Percentiles rank a stretch among this genome's conserved stretches.
These are phyloP conservation scores for Cetonia aurata DNA, from an alignment of 2,888 invertebrate species.

Conservation along the genomic window DNA sequence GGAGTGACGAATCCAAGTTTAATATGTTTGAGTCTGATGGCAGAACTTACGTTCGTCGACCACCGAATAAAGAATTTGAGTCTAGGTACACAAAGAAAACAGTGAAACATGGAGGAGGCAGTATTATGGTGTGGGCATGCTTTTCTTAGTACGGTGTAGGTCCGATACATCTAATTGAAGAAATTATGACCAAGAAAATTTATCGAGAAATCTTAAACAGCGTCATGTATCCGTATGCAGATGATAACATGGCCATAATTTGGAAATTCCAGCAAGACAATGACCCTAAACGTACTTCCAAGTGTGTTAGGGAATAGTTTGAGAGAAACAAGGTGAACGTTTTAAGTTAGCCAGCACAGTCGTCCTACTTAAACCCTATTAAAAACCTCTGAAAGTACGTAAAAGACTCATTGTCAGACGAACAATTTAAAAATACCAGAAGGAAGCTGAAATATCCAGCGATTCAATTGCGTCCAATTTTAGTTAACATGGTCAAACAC, in stretches of 20 bases:
- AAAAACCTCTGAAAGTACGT: conserved; percentile 3
- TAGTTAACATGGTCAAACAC: too few relatives aligned
- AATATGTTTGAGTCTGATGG: too few relatives aligned
- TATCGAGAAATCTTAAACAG: conserved; percentile 15
- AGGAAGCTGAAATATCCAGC: too few relatives aligned
- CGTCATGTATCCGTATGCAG: conserved; percentile 12
- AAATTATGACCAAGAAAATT: conserved; percentile 10
- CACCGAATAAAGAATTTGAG: too few relatives aligned
- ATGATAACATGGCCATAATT: conserved; percentile 31
- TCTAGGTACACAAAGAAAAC: too few relatives aligned
- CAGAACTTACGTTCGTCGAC: too few relatives aligned
- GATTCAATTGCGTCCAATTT: too few relatives aligned
- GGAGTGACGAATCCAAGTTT: neutral
- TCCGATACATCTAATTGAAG: conserved; percentile 22
- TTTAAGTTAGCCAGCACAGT: too few relatives aligned
- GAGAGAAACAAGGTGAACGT: too few relatives aligned
- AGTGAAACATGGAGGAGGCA: conserved; percentile 20
- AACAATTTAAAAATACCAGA: conserved; percentile 3
- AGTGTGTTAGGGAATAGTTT: conserved; percentile 31
- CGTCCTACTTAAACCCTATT: conserved; percentile 16
- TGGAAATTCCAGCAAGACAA: conserved; percentile 34
- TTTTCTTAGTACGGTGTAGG: too few relatives aligned
- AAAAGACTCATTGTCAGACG: conserved; percentile 2
- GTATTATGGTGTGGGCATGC: too few relatives aligned
- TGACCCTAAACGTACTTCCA: too few relatives aligned